These are phyloP conservation scores for Psilanteris sp. DNA, from an alignment of 1,140 invertebrate species.

Conservation along the genomic window DNA sequence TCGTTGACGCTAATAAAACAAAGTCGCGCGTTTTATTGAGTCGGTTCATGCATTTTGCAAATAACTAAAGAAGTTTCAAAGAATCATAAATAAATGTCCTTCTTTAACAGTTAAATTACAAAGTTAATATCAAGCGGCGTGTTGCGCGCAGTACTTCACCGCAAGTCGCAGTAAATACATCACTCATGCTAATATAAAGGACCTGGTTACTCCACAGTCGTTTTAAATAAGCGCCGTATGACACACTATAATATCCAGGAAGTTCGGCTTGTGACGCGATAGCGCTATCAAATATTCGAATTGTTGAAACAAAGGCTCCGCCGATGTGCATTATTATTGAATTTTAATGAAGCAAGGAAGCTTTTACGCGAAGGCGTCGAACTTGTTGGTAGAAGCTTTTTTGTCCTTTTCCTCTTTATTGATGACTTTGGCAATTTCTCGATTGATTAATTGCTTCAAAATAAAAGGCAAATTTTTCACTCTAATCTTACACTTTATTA, in stretches of 20 bases:
- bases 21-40: background rate
- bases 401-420: too few species aligned
- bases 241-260: conserved; percentile 27
- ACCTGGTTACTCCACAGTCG: conserved; percentile 9
- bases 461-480: too few species aligned
- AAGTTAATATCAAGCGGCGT: conserved; percentile 38
- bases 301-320: background rate
- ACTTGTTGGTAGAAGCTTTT: too few species aligned
- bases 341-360: background rate
- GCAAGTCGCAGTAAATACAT: conserved; percentile 37
- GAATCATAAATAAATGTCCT: conserved; percentile 38
- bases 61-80: conserved; percentile 21
- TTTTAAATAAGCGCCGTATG: conserved; percentile 35
- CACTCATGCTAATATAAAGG: conserved; percentile 36
- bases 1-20: background rate
- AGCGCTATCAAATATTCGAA: conserved; percentile 24
- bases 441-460: too few species aligned
- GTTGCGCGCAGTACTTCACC: conserved; percentile 10
- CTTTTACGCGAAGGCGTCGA: too few species aligned
- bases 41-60: conserved; percentile 20
- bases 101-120: conserved; percentile 30
- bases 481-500: too few species aligned
- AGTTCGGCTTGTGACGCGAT: conserved; percentile 16
- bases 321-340: background rate
- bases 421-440: too few species aligned